Percentiles rank a stretch among this genome's conserved stretches.
phyloP scores from a whole-genome alignment of 2,888 invertebrate species.

The Cataglyphis livida region DNA sequence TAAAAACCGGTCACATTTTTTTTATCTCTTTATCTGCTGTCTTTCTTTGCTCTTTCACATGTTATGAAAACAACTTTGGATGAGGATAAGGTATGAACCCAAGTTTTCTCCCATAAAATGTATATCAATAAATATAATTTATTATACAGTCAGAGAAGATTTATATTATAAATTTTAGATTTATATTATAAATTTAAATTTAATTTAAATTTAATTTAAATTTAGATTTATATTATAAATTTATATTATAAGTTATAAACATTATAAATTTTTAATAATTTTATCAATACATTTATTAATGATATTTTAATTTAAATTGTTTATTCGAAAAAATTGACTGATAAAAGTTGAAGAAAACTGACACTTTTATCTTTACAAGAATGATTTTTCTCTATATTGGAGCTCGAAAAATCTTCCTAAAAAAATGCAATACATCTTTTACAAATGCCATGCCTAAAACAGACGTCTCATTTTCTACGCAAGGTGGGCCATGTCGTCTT shows the following conservation, averaged over 20 bases:
- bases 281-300: too few species aligned
- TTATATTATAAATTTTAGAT: not conserved
- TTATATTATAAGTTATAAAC: not conserved
- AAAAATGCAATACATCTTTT: slow-evolving; percentile 65
- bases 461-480: slow-evolving; percentile 67
- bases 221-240: not conserved
- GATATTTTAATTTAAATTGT: not conserved
- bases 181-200: too few species aligned
- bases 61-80: not conserved
- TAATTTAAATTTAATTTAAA: too few species aligned
- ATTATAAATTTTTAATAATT: too few species aligned
- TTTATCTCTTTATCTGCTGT: not conserved
- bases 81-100: not conserved
- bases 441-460: slow-evolving; percentile 68
- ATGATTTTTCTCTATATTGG: slow-evolving; percentile 67
- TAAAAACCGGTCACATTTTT: slow-evolving; percentile 30
- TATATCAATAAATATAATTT: not conserved
- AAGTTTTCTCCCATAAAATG: slow-evolving; percentile 6
- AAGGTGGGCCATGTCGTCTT: slow-evolving; percentile 79
- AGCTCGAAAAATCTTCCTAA: slow-evolving; percentile 69
- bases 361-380: slow-evolving; percentile 36
- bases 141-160: not conserved
- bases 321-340: not conserved
- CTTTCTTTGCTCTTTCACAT: not conserved
- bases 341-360: not conserved